Evolutionary conservation across 2,888 invertebrate genomes (phyloP).

Genomic region (Acrocera orbiculus): DNA sequence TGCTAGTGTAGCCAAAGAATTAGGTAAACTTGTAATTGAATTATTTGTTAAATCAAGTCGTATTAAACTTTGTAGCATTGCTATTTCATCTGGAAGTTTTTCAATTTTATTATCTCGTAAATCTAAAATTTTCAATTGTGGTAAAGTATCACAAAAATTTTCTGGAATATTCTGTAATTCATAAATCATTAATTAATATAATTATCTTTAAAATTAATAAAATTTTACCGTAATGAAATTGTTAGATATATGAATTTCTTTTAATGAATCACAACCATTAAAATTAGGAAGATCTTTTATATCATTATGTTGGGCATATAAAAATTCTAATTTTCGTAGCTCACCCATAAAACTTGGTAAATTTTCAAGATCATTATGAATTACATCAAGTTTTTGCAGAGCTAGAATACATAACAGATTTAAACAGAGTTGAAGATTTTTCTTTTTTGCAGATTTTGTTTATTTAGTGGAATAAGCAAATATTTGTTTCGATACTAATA

Average conservation of each 20-base stretch:
- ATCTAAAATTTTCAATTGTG: conserved; percentile 55
- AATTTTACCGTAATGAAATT: conserved; percentile 52
- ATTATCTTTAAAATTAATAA: neutral
- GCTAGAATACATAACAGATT: conserved; percentile 14
- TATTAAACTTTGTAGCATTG: conserved; percentile 53
- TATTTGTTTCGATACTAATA: neutral
- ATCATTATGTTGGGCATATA: conserved; percentile 70
- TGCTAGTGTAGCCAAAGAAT: conserved; percentile 46
- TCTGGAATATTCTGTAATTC: conserved; percentile 43
- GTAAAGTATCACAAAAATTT: conserved; percentile 53
- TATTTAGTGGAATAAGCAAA: too few relatives aligned
- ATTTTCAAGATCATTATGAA: conserved; percentile 47
- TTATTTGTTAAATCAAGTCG: conserved; percentile 76
- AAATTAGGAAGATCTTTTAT: conserved; percentile 58
- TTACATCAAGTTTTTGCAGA: conserved; percentile 53
- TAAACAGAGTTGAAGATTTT: neutral
- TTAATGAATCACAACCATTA: conserved; percentile 53
- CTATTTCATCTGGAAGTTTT: conserved; percentile 60
- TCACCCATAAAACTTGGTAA: conserved; percentile 52
- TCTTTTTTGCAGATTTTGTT: neutral
- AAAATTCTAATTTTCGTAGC: conserved; percentile 51
- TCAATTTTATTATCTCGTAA: conserved; percentile 67
- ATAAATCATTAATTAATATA: conserved; percentile 6
- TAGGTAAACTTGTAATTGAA: conserved; percentile 48
- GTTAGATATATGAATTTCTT: conserved; percentile 67